These are phyloP conservation scores for Alfaro cultratus DNA, from an alignment of 2,797 vertebrate species.

Conservation along the genomic window DNA sequence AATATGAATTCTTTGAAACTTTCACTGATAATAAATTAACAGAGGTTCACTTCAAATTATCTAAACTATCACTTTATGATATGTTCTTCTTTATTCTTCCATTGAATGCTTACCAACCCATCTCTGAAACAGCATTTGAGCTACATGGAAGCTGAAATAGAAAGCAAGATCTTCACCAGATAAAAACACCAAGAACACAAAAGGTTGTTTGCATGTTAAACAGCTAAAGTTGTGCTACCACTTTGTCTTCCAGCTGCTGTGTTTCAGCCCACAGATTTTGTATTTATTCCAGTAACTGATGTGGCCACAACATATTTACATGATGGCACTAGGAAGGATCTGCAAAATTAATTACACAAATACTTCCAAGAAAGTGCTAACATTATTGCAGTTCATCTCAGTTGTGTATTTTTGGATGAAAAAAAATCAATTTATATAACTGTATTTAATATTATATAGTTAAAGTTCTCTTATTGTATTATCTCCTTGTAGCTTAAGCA, in stretches of 20 bases:
- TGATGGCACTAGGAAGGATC: slow-evolving; percentile 19
- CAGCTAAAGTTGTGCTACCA: background rate
- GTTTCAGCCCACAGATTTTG: slow-evolving; percentile 5
- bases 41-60: background rate
- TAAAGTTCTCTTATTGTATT: background rate
- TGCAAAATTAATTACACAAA: slow-evolving; percentile 14
- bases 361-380: slow-evolving; percentile 3
- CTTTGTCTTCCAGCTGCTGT: slow-evolving; percentile 17
- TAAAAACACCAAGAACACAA: slow-evolving; percentile 14
- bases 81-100: slow-evolving; percentile 31
- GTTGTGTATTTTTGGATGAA: background rate
- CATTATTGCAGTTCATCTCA: background rate
- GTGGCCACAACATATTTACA: slow-evolving; percentile 19
- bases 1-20: background rate
- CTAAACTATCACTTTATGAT: background rate
- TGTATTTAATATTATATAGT: background rate
- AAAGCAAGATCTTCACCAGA: slow-evolving; percentile 6
- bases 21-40: background rate
- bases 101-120: slow-evolving; percentile 10
- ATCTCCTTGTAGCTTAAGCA: background rate
- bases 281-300: slow-evolving; percentile 6
- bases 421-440: background rate
- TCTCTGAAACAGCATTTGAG: slow-evolving; percentile 3
- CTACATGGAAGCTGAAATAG: background rate
- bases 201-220: slow-evolving; percentile 36